Evolutionary conservation across 64 coral and sea anemone genomes (phyloP), one percentile per base, ranked within the genome.

Genomic region (Dendrophyllia cribrosa): DNA sequence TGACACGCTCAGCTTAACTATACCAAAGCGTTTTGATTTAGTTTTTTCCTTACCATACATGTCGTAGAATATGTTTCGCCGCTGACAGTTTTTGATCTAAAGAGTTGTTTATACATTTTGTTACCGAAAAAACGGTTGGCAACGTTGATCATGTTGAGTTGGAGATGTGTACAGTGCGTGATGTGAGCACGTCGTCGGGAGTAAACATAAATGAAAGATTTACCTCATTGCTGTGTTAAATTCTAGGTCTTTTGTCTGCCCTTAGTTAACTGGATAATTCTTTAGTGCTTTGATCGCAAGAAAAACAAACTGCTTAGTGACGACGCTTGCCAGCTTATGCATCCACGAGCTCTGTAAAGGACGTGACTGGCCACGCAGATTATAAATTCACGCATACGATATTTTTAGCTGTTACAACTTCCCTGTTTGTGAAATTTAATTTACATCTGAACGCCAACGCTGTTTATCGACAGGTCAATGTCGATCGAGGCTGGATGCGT

Each of bases 361-460:
- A 84, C 80, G 80, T 84, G 80, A 84, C 80, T 67, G 44, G 11
- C 61, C 61, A 84, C 61, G 80, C 80, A 68, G 51, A 84, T 79
- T 63, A 50, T 84, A 69, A 84, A 64, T 68, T n/a, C n/a, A 84
- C 62, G n/a, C 43, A 50, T 46, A 45, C 44, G 60, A 67, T 84
- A 67, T 68, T 84, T 65, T 67, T 11, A 25, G 61, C 47, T 50
- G 19, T 84, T 68, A 68, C 47, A 9, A 67, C 7, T 13, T 9
- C 17, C 46, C 7, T 17, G 9, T 21, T 48, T 84, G 10, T 7
- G 63, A 50, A 51, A n/a, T 68, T 25, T 23, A 68, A 67, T 84
- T 84, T 75, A 46, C 2, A 60, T 67, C 13, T 22, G 1, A 84
- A 84, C 80, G 80, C 80, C 80, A 67, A 84, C 80, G 47, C 62